Base-by-base conservation (phyloP, 1,140 invertebrate genomes). In the Nephotettix cincticeps region DNA sequence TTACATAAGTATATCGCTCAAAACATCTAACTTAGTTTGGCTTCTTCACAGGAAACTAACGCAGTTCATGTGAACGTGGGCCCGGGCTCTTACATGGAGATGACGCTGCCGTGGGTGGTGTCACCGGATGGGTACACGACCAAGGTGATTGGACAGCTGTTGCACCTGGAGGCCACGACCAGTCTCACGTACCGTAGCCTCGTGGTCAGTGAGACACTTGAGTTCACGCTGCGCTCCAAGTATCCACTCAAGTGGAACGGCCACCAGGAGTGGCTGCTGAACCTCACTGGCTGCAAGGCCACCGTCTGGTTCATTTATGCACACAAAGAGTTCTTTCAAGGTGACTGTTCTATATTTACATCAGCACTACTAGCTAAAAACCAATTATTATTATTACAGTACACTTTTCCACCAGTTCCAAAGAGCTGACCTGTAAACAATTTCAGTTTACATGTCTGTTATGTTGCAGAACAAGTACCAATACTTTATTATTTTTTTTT, bases 171-270 rank as follows among this genome's bases (percentile, higher is more conserved):
- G 83, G 93, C 94, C 0, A 96, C 95, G 0, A 98, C 96, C 1
- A 98, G 95, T 84, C 83, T 98, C 32, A 92, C 93, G 77, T 98
- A 95, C 80, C 87, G 96, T 61, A 95, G 93, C 79, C 84, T 98
- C 69, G 88, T 96, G 3, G 93, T 96, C 78, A 96, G 94, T 82
- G 96, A 99, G 84, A 98, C 95, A 0, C 83, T 99, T 58, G 94
- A 98, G 83, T 97, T 97, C 81, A 90, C 90, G 72, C 84, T 98
- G 0, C 87, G 88, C 75, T 92, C 73, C 75, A 89, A 93, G 76
- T 98, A 97, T 84, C 96, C 96, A 0, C 84, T 93, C 13, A 86
- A 90, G 70, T 99, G 96, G 96, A 99, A 99, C 80, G 92, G 94
- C 76, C 93, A 96, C 77, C 96, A 98, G 79, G 90, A 94, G 72